Base-by-base conservation (phyloP, 2,113 vertebrate species). In the Epinephelus cyanopodus region DNA sequence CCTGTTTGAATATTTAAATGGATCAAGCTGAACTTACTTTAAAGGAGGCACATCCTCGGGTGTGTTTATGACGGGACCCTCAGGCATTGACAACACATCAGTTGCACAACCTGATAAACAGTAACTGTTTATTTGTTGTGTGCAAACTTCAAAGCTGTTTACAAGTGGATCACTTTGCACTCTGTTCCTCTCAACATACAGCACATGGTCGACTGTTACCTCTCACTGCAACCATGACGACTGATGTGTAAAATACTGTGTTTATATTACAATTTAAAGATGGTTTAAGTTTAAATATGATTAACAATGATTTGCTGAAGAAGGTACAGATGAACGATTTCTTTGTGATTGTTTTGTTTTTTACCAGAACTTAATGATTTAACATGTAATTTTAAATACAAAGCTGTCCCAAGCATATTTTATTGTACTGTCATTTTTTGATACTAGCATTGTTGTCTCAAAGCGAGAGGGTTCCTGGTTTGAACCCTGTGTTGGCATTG, bases 321-420 rank as follows among this genome's bases (percentile, higher is more conserved):
- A 54, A 42, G 39, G 29, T 15, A 13, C 42, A 9, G 4, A 48
- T 37, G 9, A 3, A 2, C 21, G 6, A 14, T 70, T 45, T 84
- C 12, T 74, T 2, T 63, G 7, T 75, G 50, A 8, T 39, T 77
- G 56, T 48, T 18, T 74, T 45, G 3, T 23, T 77, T 58, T 54
- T 57, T 15, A 29, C 2, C 17, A 57, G 47, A 63, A 75, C 4
- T 1, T 25, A 25, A 64, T 54, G 9, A 78, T 47, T 60, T 47
- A 53, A 60, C 27, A 13, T 25, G 68, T 62, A 0, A 39, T 53
- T 45, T 21, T 15, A 45, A 65, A 71, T 62, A 37, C 23, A 18
- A 17, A 6, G 0, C 11, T 0, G 5, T n/a, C n/a, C 56, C 21
- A 47, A 60, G 12, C n/a, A 21, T 61, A 25, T 73, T 47, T 27